phyloP scores from a whole-genome alignment of 2,797 vertebrate species.

The Loriculus beryllinus region DNA sequence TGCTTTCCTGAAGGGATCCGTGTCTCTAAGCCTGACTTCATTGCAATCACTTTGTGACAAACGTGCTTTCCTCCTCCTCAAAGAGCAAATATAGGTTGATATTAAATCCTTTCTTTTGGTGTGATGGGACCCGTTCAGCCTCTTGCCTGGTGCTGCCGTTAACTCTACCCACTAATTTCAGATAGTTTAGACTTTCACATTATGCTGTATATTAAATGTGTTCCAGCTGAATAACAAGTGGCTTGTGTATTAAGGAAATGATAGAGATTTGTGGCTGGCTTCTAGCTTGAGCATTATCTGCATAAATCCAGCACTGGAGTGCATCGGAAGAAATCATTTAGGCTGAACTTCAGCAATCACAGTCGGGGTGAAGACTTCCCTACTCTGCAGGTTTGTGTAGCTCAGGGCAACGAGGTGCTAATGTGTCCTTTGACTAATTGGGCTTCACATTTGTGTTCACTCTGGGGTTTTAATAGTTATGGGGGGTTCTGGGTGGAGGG shows the following conservation, averaged over 20 bases:
- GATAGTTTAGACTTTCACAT: background rate
- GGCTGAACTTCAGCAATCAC: background rate
- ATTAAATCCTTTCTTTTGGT: background rate
- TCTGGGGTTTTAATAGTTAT: background rate
- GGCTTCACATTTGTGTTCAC: background rate
- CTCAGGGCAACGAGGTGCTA: background rate
- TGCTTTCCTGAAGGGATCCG: background rate
- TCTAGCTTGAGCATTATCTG: background rate
- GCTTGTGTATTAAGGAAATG: background rate
- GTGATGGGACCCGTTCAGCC: background rate
- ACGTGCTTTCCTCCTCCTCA: background rate
- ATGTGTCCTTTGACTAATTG: background rate
- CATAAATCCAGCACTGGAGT: background rate
- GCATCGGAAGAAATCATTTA: background rate
- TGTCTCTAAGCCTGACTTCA: background rate
- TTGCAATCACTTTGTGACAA: background rate
- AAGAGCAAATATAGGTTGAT: background rate
- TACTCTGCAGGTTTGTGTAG: background rate
- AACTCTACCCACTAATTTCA: background rate
- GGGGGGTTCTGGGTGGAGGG: background rate
- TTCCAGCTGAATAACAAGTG: background rate
- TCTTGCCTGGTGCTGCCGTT: background rate
- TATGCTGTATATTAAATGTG: background rate
- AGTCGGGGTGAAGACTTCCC: accelerated
- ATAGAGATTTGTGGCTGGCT: background rate